Percentiles rank a stretch among this genome's conserved stretches.
phyloP scores from a whole-genome alignment of 1,140 invertebrate genomes.

The Zaprionus lachaisei region DNA sequence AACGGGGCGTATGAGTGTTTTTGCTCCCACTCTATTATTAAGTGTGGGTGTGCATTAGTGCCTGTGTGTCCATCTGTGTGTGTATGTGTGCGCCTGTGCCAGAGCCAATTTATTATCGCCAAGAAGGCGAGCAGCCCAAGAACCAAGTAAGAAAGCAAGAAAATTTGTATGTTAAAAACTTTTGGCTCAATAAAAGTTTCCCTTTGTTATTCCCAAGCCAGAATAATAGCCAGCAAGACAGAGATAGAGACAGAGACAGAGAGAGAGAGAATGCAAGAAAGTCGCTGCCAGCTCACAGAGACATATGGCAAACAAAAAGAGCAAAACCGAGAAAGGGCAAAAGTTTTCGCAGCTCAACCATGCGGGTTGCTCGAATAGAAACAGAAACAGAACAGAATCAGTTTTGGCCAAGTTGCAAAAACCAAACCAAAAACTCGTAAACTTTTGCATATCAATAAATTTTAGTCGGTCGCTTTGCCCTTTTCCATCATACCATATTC shows the following conservation, averaged over 20 bases:
- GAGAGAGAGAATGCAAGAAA: neutral
- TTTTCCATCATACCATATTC: neutral
- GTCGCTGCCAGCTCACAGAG: constrained; percentile 10
- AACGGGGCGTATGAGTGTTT: constrained; percentile 43
- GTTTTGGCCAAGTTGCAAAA: constrained; percentile 46
- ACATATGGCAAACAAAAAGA: constrained; percentile 67
- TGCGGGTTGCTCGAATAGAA: constrained; percentile 45
- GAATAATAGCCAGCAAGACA: constrained; percentile 63
- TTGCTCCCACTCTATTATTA: constrained; percentile 18
- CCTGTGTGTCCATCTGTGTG: neutral
- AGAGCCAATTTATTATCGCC: constrained; percentile 77
- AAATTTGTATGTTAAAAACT: constrained; percentile 81
- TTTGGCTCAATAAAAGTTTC: constrained; percentile 79
- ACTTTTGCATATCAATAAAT: constrained; percentile 82
- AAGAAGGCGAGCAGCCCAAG: constrained; percentile 44
- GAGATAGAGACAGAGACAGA: neutral
- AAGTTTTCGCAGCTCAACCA: constrained; percentile 52
- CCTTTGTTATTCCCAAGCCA: constrained; percentile 69
- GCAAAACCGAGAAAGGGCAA: constrained; percentile 38
- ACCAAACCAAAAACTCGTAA: constrained; percentile 65
- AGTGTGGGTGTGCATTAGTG: constrained; percentile 20
- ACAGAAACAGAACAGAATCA: constrained; percentile 40
- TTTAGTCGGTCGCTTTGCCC: constrained; percentile 28
- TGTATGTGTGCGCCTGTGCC: constrained; percentile 28
- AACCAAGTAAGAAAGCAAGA: constrained; percentile 52